phyloP scores from a whole-genome alignment of 2,113 vertebrate species.

The Eleginops maclovinus region DNA sequence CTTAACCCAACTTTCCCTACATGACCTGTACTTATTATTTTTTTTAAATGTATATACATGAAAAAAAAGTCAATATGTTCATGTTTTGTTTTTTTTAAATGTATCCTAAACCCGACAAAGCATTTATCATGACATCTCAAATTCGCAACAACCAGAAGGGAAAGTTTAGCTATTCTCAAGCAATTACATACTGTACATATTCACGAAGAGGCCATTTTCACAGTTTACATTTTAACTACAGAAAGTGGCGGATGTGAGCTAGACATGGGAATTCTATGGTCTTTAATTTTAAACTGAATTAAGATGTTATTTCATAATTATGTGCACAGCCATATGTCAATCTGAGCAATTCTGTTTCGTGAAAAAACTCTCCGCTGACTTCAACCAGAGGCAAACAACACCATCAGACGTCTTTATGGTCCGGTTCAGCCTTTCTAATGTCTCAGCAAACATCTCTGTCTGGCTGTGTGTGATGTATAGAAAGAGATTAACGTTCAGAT shows the following conservation, averaged over 20 bases:
- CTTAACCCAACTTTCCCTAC: no score
- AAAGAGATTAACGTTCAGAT: conserved; percentile 10
- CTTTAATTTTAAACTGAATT: conserved; percentile 26
- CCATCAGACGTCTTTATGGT: conserved; percentile 39
- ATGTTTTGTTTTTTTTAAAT: no score
- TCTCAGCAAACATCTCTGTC: conserved; percentile 26
- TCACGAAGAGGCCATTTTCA: neutral
- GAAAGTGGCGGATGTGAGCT: neutral
- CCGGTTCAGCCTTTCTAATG: conserved; percentile 8
- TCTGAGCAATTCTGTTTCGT: neutral
- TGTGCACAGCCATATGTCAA: neutral
- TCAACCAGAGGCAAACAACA: conserved; percentile 30
- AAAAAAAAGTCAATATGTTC: no score
- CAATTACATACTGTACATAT: neutral
- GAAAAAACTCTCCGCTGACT: conserved; percentile 15
- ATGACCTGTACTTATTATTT: no score
- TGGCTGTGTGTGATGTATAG: conserved; percentile 21
- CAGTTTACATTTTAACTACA: neutral
- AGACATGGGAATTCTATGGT: neutral
- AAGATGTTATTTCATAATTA: neutral
- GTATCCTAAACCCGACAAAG: no score
- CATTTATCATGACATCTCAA: no score
- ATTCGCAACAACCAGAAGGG: neutral
- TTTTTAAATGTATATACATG: no score
- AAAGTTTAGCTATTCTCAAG: neutral